A percentile compares a stretch with the other conserved stretches of the same genome.
phyloP scores from a whole-genome alignment of 2,113 vertebrate species.

The Dolichotis patagonum region DNA sequence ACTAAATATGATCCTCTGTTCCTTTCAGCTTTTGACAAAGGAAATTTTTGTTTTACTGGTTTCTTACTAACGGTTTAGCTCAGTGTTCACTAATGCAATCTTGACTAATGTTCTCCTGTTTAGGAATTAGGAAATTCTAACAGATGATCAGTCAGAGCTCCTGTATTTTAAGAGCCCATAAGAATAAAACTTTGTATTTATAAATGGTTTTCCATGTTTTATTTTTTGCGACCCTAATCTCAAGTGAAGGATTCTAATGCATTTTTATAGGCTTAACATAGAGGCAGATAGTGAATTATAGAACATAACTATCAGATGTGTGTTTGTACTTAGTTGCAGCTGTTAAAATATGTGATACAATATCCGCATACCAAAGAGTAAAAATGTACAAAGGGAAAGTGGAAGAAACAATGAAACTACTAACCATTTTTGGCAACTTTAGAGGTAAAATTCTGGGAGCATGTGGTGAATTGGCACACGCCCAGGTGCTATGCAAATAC shows the following conservation, averaged over 20 bases:
- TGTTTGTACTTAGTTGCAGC: slow-evolving; percentile 15
- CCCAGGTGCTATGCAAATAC: background rate
- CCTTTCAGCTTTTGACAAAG: slow-evolving; percentile 37
- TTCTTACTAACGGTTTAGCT: slow-evolving; percentile 11
- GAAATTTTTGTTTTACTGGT: slow-evolving; percentile 29
- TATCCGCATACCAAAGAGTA: background rate
- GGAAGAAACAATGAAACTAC: slow-evolving; percentile 43
- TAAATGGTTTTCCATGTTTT: background rate
- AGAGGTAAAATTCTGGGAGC: background rate
- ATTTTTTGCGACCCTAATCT: slow-evolving; percentile 34
- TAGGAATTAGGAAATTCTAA: slow-evolving; percentile 44
- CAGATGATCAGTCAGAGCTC: background rate
- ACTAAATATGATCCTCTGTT: background rate
- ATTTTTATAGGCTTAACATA: background rate
- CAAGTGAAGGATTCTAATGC: background rate
- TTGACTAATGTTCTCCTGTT: slow-evolving; percentile 24
- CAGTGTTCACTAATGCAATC: background rate
- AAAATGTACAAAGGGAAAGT: background rate
- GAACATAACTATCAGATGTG: background rate
- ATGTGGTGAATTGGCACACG: background rate
- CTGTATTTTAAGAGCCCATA: background rate
- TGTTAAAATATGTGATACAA: background rate
- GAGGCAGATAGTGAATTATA: background rate
- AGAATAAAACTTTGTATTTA: slow-evolving; percentile 42
- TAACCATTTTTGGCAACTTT: background rate